These are phyloP conservation scores for Cathartes aura DNA, from an alignment of 2,113 vertebrate genomes.

Conservation along the genomic window DNA sequence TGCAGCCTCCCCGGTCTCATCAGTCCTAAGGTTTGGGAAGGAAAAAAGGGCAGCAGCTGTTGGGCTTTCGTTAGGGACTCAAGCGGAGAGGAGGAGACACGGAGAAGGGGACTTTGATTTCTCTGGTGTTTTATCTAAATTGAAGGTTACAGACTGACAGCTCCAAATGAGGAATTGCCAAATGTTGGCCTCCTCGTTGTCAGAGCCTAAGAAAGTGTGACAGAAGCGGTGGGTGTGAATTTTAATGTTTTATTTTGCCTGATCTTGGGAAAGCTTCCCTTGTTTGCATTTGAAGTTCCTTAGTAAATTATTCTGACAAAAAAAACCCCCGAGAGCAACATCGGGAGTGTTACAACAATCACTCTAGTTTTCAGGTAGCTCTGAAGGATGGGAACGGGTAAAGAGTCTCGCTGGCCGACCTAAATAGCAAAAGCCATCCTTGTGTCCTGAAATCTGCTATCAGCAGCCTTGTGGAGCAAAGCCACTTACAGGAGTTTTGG, in stretches of 20 bases:
- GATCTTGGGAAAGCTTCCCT: background rate
- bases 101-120: background rate
- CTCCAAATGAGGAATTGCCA: background rate
- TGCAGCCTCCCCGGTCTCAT: background rate
- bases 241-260: conserved; percentile 6
- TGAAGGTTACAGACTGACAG: conserved; percentile 3
- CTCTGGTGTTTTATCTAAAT: background rate
- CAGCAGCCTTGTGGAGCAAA: background rate
- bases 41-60: background rate
- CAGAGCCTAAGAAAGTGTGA: background rate
- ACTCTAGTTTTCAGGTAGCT: background rate
- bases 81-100: background rate
- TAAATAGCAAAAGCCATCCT: background rate
- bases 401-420: background rate
- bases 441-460: background rate
- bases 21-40: background rate
- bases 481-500: background rate
- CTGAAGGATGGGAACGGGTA: background rate
- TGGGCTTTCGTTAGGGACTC: background rate
- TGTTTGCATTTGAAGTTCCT: background rate
- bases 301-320: background rate
- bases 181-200: background rate
- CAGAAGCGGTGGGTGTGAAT: background rate
- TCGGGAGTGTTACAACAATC: background rate
- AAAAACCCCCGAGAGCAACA: background rate